A percentile compares a stretch with the other conserved stretches of the same genome.
Evolutionary conservation across 1,140 invertebrate genomes (phyloP).

Genomic region (Teleogryllus occipitalis): DNA sequence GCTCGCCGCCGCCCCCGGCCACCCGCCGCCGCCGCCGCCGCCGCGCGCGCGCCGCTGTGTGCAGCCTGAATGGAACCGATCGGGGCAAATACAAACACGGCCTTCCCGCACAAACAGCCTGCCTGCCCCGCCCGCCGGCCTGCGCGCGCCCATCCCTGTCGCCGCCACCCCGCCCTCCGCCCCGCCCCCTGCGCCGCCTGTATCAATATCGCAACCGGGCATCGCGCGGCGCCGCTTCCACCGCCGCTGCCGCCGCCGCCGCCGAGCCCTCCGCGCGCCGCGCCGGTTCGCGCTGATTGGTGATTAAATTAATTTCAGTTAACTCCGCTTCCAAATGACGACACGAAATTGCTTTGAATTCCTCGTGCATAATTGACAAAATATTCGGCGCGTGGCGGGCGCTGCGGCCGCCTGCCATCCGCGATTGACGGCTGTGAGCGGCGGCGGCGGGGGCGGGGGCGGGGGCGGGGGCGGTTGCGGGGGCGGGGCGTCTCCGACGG

Average conservation of each 20-base stretch:
- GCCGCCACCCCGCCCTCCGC: too few relatives aligned
- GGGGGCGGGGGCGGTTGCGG: too few relatives aligned
- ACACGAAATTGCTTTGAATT: conserved; percentile 5
- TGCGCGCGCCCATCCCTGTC: too few relatives aligned
- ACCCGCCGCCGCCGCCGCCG: background rate
- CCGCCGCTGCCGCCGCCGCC: too few relatives aligned
- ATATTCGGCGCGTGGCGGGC: background rate
- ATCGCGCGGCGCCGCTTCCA: background rate
- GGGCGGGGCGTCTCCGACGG: background rate
- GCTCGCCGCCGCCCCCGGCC: too few relatives aligned
- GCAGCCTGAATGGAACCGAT: conserved; percentile 3
- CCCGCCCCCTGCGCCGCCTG: background rate
- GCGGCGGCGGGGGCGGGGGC: too few relatives aligned
- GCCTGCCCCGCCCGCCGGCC: background rate
- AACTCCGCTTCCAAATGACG: conserved; percentile 3
- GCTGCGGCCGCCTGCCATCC: background rate
- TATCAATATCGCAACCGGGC: background rate
- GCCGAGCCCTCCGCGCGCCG: too few relatives aligned
- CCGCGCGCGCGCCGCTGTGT: background rate
- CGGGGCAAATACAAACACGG: conserved; percentile 3
- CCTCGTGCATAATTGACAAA: background rate
- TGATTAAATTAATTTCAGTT: conserved; percentile 6
- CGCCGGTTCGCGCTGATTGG: background rate
- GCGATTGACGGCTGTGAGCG: background rate
- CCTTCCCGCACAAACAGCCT: background rate